Percentiles rank a stretch among this genome's conserved stretches.
These are phyloP conservation scores for Ceriagrion tenellum DNA, from an alignment of 2,888 invertebrate genomes.

Conservation along the genomic window DNA sequence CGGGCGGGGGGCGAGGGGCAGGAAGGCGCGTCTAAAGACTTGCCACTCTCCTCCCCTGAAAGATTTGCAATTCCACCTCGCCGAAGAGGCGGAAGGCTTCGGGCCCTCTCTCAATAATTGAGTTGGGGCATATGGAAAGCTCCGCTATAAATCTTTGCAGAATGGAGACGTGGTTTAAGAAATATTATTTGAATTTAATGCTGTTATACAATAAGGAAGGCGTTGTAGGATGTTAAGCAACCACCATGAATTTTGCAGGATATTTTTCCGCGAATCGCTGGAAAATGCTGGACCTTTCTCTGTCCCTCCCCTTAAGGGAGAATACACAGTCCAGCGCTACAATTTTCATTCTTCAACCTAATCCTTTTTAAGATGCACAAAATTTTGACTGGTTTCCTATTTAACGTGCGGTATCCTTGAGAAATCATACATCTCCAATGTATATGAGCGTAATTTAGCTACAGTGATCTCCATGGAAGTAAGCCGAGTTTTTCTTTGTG, in stretches of 20 bases:
- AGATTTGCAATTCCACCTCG: conserved; percentile 29
- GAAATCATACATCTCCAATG: background rate
- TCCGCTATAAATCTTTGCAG: background rate
- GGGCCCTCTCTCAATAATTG: conserved; percentile 27
- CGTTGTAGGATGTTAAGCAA: background rate
- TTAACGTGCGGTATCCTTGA: background rate
- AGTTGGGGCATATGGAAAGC: background rate
- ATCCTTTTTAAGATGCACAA: background rate
- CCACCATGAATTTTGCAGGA: background rate
- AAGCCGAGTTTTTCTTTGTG: background rate
- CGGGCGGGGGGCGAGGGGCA: background rate
- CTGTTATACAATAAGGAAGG: background rate
- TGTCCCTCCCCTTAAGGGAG: background rate
- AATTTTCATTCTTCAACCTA: background rate
- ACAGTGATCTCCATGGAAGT: background rate
- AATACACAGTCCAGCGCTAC: background rate
- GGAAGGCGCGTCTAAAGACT: background rate
- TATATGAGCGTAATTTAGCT: background rate
- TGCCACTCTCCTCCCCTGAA: background rate
- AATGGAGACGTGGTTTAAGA: background rate
- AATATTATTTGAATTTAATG: conserved; percentile 28
- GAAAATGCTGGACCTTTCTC: background rate
- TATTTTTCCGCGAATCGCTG: background rate
- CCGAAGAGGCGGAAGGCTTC: background rate
- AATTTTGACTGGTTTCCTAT: background rate